A percentile compares a stretch with the other conserved stretches of the same genome.
Evolutionary conservation across 2,797 vertebrate species (phyloP).

Genomic region (Typhlichthys subterraneus): DNA sequence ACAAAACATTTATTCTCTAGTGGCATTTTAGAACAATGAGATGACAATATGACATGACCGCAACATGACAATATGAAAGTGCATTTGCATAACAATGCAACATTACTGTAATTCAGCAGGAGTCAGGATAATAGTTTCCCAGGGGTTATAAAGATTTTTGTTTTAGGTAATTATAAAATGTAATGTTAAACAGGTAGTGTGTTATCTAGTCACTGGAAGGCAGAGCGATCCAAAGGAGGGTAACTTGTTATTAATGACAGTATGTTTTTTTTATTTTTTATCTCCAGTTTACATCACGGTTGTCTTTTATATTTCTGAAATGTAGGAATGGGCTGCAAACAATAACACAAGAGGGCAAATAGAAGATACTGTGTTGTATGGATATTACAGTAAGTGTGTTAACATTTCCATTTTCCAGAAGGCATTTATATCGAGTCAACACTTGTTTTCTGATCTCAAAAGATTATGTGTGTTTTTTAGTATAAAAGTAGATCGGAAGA

Average conservation of each 20-base stretch:
- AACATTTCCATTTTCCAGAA: neutral
- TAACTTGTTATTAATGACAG: neutral
- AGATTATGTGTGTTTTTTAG: too few species aligned
- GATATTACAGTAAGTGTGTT: conserved; percentile 94
- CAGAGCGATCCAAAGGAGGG: too few species aligned
- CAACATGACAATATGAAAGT: neutral
- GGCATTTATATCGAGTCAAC: too few species aligned
- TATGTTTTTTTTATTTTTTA: neutral
- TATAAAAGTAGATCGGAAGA: neutral
- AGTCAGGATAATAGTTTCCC: too few species aligned
- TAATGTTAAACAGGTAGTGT: too few species aligned
- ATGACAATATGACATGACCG: neutral
- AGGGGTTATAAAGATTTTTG: too few species aligned
- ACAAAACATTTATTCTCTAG: neutral
- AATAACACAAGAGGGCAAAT: conserved; percentile 90
- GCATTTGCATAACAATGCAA: conserved; percentile 1
- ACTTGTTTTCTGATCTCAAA: too few species aligned
- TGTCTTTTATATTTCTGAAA: conserved; percentile 16
- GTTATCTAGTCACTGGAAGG: too few species aligned
- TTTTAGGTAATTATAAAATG: too few species aligned
- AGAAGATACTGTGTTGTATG: conserved; percentile 93
- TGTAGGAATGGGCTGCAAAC: conserved; percentile 91
- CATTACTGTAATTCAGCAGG: conserved; percentile 1
- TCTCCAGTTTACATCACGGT: neutral
- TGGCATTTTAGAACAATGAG: neutral